Conservation (phyloP, 2,888 invertebrate genomes). For the Caenorhabditis sulstoni region DNA sequence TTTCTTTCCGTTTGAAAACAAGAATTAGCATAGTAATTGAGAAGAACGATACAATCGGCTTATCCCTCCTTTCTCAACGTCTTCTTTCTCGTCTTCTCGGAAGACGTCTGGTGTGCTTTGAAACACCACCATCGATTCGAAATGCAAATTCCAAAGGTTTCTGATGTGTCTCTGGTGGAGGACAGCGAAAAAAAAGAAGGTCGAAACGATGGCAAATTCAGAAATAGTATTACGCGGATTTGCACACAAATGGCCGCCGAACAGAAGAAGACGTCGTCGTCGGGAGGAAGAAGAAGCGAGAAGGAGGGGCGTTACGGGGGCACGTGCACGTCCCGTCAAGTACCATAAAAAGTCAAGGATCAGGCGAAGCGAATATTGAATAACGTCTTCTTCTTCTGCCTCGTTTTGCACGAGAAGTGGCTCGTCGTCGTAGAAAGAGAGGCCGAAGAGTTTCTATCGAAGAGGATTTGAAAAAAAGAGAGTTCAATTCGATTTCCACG, state of each 20-base stretch:
- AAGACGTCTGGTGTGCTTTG: constrained; percentile 27
- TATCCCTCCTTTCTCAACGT: constrained; percentile 23
- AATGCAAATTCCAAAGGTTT: constrained; percentile 47
- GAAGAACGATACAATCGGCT: constrained; percentile 37
- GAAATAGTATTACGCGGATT: constrained; percentile 44
- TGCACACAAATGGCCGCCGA: constrained; percentile 50
- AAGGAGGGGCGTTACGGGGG: constrained; percentile 15
- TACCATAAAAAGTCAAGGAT: constrained; percentile 59
- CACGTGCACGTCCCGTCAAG: constrained; percentile 52
- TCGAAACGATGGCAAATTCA: background rate
- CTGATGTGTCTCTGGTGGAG: constrained; percentile 39
- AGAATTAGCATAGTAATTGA: constrained; percentile 53
- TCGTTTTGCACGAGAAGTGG: constrained; percentile 45
- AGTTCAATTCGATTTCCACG: constrained; percentile 50
- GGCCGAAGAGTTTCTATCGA: constrained; percentile 34
- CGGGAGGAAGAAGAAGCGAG: background rate
- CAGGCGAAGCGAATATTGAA: constrained; percentile 53
- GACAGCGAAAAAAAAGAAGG: constrained; percentile 10
- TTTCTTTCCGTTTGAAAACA: background rate
- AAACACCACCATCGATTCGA: constrained; percentile 35
- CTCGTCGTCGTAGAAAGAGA: constrained; percentile 20
- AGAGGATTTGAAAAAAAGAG: constrained; percentile 13
- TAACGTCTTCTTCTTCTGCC: constrained; percentile 29
- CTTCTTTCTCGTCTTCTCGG: constrained; percentile 17
- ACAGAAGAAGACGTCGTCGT: constrained; percentile 22